Base-by-base conservation (phyloP, 1,140 invertebrate genomes). In the Lucilia sericata region DNA sequence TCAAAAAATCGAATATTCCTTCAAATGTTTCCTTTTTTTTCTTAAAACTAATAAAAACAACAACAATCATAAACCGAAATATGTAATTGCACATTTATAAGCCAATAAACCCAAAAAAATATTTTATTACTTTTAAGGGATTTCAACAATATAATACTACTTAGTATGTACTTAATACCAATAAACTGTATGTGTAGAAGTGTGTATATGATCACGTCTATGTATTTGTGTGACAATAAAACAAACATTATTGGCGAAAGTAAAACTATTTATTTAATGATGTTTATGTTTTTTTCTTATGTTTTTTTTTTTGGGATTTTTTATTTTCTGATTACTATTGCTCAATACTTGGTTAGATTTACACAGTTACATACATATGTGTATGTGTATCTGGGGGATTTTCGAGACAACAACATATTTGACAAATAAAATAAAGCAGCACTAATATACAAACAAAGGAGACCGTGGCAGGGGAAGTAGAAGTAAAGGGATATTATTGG, bases 241-340 rank as follows among this genome's bases (percentile, higher is more conserved):
- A 34, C 25, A 14, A 34, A 14, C 74, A 14, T 75, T 14, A 34
- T 25, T 34, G 13, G 25, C 74, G 74, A 75, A 75, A 75, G 74
- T 75, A 30, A 75, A 75, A 75, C 74, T 75, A 75, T 75, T 75
- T 75, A 75, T 75, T 25, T 74, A 74, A 74, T 74, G 70, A 74
- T 74, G 70, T 25, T 74, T 74, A 74, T 74, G n/a, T 74, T 19
- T 74, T 19, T 42, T 42, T 10, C 42, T 25, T 30, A 5, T 25
- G 10, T 30, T 74, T 74, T 25, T 70, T 70, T n/a, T n/a, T n/a
- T n/a, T n/a, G n/a, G n/a, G n/a, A n/a, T n/a, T n/a, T n/a, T 74
- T 25, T 74, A 12, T 74, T 74, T 25, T 74, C 25, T 25, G 70
- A 25, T 19, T 30, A 74, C n/a, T 25, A 74, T 30, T 7, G n/a